Conservation (phyloP, 2,797 vertebrate species). For the Arctocebus calabarensis region DNA sequence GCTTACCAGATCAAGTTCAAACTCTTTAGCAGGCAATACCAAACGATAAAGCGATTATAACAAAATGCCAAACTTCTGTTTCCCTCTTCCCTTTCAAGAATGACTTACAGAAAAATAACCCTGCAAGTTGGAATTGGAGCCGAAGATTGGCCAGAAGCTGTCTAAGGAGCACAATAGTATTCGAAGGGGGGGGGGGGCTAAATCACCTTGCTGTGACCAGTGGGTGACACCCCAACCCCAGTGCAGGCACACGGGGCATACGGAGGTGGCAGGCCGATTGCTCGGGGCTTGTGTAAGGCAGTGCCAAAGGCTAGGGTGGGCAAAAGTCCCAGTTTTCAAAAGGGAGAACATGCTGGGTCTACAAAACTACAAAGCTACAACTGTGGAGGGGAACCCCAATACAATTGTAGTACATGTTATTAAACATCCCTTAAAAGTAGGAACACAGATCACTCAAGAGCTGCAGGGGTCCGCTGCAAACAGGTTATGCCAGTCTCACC, state of each 20-base stretch:
- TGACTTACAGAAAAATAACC: not conserved
- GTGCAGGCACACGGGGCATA: fast-evolving
- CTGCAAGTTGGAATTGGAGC: not conserved
- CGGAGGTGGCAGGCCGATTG: not conserved
- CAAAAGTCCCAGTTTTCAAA: not conserved
- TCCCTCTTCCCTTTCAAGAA: constrained; percentile 46
- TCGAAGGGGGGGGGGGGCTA: not conserved
- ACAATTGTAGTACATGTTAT: fast-evolving
- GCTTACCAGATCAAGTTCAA: constrained; percentile 39
- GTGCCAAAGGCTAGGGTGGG: not conserved
- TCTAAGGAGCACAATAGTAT: fast-evolving
- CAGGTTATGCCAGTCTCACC: not conserved
- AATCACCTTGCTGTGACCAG: not conserved
- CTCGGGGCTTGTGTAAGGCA: not conserved
- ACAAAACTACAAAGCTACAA: not conserved
- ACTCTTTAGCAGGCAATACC: not conserved
- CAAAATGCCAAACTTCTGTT: not conserved
- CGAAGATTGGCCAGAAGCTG: not conserved
- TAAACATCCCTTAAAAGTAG: not conserved
- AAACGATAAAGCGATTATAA: not conserved
- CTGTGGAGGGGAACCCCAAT: not conserved
- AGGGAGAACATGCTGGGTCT: not conserved
- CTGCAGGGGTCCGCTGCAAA: not conserved
- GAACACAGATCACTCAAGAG: not conserved
- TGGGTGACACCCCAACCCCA: fast-evolving